Conservation (phyloP, 1,140 invertebrate species). For the Caenorhabditis brenneri region DNA sequence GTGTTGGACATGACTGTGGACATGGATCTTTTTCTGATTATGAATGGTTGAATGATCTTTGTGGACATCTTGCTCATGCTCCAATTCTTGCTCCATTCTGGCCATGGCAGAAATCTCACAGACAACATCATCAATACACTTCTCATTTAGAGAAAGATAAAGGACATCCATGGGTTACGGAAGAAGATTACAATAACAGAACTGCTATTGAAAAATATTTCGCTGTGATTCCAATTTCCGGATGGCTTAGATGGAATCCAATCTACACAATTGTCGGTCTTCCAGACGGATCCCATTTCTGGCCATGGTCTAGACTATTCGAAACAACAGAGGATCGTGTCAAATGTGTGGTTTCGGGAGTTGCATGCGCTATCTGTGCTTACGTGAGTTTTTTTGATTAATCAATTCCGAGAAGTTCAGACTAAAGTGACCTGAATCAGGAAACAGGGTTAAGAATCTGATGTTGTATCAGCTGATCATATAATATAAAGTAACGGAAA, state of each 20-base stretch:
- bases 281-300: slow-evolving; percentile 63
- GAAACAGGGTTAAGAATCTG: too few relatives aligned
- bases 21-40: slow-evolving; percentile 72
- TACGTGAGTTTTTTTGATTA: slow-evolving; percentile 52
- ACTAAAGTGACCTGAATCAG: too few relatives aligned
- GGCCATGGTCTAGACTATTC: slow-evolving; percentile 63
- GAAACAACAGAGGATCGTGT: slow-evolving; percentile 59
- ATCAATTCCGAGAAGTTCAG: too few relatives aligned
- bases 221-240: slow-evolving; percentile 55
- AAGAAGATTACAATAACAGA: slow-evolving; percentile 52
- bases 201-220: slow-evolving; percentile 51
- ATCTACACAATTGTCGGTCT: slow-evolving; percentile 60
- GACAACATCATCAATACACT: slow-evolving; percentile 60
- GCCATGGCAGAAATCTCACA: slow-evolving; percentile 63
- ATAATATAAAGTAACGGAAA: too few relatives aligned
- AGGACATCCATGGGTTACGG: slow-evolving; percentile 61
- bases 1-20: slow-evolving; percentile 72
- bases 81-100: slow-evolving; percentile 62
- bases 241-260: slow-evolving; percentile 59
- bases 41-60: slow-evolving; percentile 62
- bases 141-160: slow-evolving; percentile 61
- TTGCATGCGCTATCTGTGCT: slow-evolving; percentile 52
- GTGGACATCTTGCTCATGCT: slow-evolving; percentile 63
- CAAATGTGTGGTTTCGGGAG: slow-evolving; percentile 58
- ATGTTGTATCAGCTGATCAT: too few relatives aligned